Evolutionary conservation across 1,140 invertebrate species (phyloP), one percentile per base, ranked within the genome.

Genomic region (Cyphomyrmex costatus): DNA sequence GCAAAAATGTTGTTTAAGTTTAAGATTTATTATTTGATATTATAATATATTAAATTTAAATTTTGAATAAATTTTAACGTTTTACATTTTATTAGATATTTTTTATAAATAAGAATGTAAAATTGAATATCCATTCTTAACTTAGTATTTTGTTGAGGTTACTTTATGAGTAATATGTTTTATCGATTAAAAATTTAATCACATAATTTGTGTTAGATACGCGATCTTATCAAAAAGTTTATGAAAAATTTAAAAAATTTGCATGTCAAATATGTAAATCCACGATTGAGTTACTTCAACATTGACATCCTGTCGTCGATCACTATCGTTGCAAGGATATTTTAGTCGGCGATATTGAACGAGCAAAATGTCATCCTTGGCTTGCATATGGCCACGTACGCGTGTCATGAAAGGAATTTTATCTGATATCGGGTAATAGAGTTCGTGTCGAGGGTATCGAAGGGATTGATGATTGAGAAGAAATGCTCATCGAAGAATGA

Each of bases 361-460:
- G 91, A 96, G 80, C 96, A 96, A 12, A 96, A 96, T 71, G 97
- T 98, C 0, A 98, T 97, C 5, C 90, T 98, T 27, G 96, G 96
- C 19, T 96, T 96, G 86, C 97, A 97, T 90, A 96, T 96, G 87
- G 87, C 92, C 14, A 91, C 93, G 86, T 93, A 92, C 71, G 90
- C 71, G 90, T 93, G 60, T 92, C 94, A 5, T 84, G 92, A 71
- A 94, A 94, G 85, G 94, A 95, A 92, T 96, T 97, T 91, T 96
- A 96, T 91, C 95, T 98, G 71, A 96, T 96, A 87, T 97, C 97
- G 7, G 27, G 96, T 98, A 51, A 97, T 97, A 10, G 97, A 98
- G 93, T 98, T 98, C 94, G 97, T 96, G 91, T 97, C 98, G 92
- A 92, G 97, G 84, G 96, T 98, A 56, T 97, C 97, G 21, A 94